Evolutionary conservation across 2,888 invertebrate species (phyloP), one percentile per base, ranked within the genome.

Genomic region (Chrysomela aeneicollis): DNA sequence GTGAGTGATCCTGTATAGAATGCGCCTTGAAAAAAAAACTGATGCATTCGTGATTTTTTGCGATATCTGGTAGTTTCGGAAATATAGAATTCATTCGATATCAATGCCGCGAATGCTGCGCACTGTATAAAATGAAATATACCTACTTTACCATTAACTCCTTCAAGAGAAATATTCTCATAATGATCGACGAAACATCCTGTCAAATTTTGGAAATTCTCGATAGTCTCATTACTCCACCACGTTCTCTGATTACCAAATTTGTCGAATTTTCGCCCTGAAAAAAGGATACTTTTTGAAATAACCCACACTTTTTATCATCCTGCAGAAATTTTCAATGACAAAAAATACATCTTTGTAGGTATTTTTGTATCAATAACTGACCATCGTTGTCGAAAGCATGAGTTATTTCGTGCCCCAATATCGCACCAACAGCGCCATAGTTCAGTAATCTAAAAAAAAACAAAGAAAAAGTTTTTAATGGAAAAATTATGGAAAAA

Each of bases 131-230:
- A n/a, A n/a, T n/a, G n/a, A n/a, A n/a, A n/a, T n/a, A n/a, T n/a
- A 81, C 86, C 84, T 77, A 90, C 90, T 76, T 88, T 84, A 77
- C 86, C 84, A 21, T 84, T 84, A 1, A 90, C 83, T 77, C 90
- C 89, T 0, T 87, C 82, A 18, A 92, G 74, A 70, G 88, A 88
- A 75, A 87, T 92, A 12, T 82, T 82, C 51, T 87, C 88, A 78
- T 96, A 97, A 78, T 97, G 95, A 35, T 93, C 87, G n/a, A 95
- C 85, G 78, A 97, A 95, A 79, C 97, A 97, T 67, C 90, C 84
- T 0, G 92, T 90, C 77, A 89, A 88, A 70, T 91, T 87, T 53
- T 90, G 86, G 79, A 93, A 97, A 21, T 89, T 88, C 9, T 85
- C 82, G 51, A 92, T 88, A 0, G 95, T 94, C 42, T 84, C 83